These are phyloP conservation scores for Drosophila rellima DNA, from an alignment of 2,888 invertebrate species.

Conservation along the genomic window DNA sequence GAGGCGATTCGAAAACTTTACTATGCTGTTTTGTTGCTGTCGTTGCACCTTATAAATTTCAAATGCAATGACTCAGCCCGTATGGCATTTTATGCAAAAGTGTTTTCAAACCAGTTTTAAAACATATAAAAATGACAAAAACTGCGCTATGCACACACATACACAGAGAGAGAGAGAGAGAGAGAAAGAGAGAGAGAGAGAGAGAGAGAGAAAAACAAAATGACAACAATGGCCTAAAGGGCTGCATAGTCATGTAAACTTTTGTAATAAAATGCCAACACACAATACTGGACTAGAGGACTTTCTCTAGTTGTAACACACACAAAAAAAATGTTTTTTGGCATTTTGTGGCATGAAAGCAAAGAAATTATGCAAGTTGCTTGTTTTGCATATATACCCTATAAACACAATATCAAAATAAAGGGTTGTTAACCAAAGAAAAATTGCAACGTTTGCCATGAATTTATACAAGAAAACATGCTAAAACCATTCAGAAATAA, in stretches of 20 bases:
- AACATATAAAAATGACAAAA: slow-evolving; percentile 74
- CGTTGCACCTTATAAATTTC: slow-evolving; percentile 58
- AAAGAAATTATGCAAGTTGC: slow-evolving; percentile 72
- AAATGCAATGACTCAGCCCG: slow-evolving; percentile 55
- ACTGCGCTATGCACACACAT: slow-evolving; percentile 37
- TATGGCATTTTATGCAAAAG: slow-evolving; percentile 54
- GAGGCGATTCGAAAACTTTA: slow-evolving; percentile 20
- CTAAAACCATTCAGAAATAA: not conserved
- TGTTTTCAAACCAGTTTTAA: slow-evolving; percentile 46
- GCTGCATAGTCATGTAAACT: slow-evolving; percentile 72
- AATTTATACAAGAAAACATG: not conserved
- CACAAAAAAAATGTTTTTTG: slow-evolving; percentile 34
- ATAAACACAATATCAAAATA: not conserved
- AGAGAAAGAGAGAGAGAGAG: no score
- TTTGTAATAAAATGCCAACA: slow-evolving; percentile 76
- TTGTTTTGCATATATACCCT: slow-evolving; percentile 40
- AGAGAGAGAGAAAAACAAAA: slow-evolving; percentile 17
- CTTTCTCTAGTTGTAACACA: slow-evolving; percentile 56
- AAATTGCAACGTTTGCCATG: not conserved
- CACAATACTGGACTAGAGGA: slow-evolving; percentile 38
- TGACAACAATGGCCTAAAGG: slow-evolving; percentile 57
- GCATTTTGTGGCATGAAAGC: slow-evolving; percentile 61
- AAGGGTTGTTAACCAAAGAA: not conserved
- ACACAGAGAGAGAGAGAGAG: slow-evolving; percentile 6
- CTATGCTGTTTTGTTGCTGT: slow-evolving; percentile 26